A percentile compares a stretch with the other conserved stretches of the same genome.
These are phyloP conservation scores for Glyphotaelius pellucidus DNA, from an alignment of 2,888 invertebrate genomes.

Conservation along the genomic window DNA sequence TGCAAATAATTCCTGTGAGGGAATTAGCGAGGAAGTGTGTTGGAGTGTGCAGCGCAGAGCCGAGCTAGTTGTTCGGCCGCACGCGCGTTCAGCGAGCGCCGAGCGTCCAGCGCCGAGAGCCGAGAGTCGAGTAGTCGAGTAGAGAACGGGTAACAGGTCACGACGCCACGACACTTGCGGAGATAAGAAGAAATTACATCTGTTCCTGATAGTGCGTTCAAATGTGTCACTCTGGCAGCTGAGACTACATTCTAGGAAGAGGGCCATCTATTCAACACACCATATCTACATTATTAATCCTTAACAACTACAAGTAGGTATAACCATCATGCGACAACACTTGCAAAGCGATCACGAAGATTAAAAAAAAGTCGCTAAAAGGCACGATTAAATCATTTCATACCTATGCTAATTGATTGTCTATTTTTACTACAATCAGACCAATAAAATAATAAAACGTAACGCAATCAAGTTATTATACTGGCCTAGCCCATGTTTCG, in stretches of 20 bases:
- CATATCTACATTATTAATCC: too few species aligned
- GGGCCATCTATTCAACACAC: not conserved
- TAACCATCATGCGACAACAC: too few species aligned
- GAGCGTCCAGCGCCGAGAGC: not conserved
- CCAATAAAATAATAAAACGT: too few species aligned
- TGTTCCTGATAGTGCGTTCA: slow-evolving; percentile 48
- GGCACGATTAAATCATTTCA: too few species aligned
- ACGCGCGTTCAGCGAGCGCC: slow-evolving; percentile 39
- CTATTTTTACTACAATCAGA: too few species aligned
- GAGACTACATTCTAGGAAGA: not conserved
- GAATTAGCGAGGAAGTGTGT: not conserved
- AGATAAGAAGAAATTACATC: slow-evolving; percentile 49
- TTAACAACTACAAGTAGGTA: too few species aligned
- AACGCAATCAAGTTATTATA: too few species aligned
- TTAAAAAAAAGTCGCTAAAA: too few species aligned
- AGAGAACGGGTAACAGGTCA: slow-evolving; percentile 42
- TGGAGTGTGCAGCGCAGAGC: slow-evolving; percentile 3
- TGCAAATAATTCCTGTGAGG: slow-evolving; percentile 33
- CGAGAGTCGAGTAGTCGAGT: not conserved
- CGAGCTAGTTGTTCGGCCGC: slow-evolving; percentile 34
- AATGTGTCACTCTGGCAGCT: slow-evolving; percentile 18
- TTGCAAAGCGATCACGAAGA: too few species aligned
- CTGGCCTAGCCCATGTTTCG: too few species aligned
- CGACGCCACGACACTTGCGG: slow-evolving; percentile 53
- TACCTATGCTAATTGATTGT: too few species aligned